These are phyloP conservation scores for Polia nebulosa DNA, from an alignment of 2,888 invertebrate species.

Conservation along the genomic window DNA sequence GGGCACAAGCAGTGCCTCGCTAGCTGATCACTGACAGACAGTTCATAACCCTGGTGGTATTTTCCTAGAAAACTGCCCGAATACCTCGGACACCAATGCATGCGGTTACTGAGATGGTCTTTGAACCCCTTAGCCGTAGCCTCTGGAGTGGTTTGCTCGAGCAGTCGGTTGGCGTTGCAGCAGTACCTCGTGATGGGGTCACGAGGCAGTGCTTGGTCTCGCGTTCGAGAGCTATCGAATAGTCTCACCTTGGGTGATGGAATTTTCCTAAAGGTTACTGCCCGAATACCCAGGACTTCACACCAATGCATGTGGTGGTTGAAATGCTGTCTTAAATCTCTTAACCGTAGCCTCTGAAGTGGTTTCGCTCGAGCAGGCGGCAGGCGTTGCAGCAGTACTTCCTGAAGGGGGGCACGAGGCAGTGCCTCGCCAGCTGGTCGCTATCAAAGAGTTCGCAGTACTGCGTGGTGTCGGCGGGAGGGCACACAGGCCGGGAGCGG, in stretches of 20 bases:
- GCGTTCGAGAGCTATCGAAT: too few relatives aligned
- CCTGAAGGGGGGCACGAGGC: slow-evolving; percentile 90
- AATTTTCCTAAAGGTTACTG: slow-evolving; percentile 11
- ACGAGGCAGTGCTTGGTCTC: slow-evolving; percentile 91
- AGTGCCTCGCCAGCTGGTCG: slow-evolving; percentile 88
- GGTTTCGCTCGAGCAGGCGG: slow-evolving; percentile 68
- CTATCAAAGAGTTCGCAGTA: slow-evolving; percentile 86
- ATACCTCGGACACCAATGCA: slow-evolving; percentile 3
- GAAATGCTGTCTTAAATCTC: slow-evolving; percentile 2
- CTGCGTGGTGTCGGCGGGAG: slow-evolving; percentile 82
- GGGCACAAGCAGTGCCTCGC: slow-evolving; percentile 90
- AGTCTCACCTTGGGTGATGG: too few relatives aligned
- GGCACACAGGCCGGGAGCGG: slow-evolving; percentile 72
- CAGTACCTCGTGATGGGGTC: slow-evolving; percentile 90
- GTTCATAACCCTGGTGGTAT: slow-evolving; percentile 76
- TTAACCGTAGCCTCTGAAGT: slow-evolving; percentile 62
- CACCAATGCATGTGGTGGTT: slow-evolving; percentile 15
- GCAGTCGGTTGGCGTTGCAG: slow-evolving; percentile 89
- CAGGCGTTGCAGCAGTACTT: slow-evolving; percentile 92
- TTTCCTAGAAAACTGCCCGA: slow-evolving; percentile 14
- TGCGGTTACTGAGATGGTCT: slow-evolving; percentile 2
- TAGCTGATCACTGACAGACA: slow-evolving; percentile 81
- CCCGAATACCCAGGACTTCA: neutral
- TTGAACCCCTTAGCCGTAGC: slow-evolving; percentile 59
- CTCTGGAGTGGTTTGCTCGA: slow-evolving; percentile 64